Conservation (phyloP, 1,140 invertebrate genomes). For the Drosophila melanogaster region DNA sequence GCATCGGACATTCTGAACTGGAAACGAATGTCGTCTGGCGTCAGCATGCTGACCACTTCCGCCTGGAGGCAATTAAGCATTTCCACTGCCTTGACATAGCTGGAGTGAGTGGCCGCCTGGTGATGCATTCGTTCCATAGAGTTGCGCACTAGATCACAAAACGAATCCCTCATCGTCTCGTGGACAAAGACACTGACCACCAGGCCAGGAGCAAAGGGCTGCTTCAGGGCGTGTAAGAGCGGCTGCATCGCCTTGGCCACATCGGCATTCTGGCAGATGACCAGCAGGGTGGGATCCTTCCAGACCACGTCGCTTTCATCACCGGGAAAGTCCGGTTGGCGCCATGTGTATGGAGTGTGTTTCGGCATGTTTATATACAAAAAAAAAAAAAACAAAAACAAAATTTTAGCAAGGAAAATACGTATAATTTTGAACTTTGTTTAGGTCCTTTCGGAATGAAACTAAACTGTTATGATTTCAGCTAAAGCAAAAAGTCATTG, state of each 20-base stretch:
- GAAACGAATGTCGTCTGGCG: constrained; percentile 44
- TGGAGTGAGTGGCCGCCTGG: constrained; percentile 30
- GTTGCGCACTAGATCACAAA: constrained; percentile 27
- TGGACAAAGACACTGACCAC: constrained; percentile 56
- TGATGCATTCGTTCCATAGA: constrained; percentile 41
- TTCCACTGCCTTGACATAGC: constrained; percentile 20
- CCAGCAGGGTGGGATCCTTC: constrained; percentile 47
- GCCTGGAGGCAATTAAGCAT: constrained; percentile 44
- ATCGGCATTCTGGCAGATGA: constrained; percentile 39
- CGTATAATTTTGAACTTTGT: background rate
- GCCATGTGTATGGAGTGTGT: constrained; percentile 52
- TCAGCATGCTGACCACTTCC: constrained; percentile 31
- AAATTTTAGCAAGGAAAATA: too few species aligned
- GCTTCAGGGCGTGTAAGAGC: constrained; percentile 26
- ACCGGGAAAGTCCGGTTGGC: constrained; percentile 39
- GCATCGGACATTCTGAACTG: constrained; percentile 32
- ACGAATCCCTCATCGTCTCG: constrained; percentile 48
- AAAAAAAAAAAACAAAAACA: too few species aligned
- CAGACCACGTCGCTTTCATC: constrained; percentile 55
- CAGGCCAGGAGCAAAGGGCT: constrained; percentile 31
- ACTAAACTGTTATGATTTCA: background rate
- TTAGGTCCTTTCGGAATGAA: background rate
- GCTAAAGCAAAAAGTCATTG: background rate
- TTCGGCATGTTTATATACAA: background rate
- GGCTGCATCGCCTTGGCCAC: constrained; percentile 36